These are phyloP conservation scores for Didymodactylos carnosus DNA, from an alignment of 2,888 invertebrate species.

Conservation along the genomic window DNA sequence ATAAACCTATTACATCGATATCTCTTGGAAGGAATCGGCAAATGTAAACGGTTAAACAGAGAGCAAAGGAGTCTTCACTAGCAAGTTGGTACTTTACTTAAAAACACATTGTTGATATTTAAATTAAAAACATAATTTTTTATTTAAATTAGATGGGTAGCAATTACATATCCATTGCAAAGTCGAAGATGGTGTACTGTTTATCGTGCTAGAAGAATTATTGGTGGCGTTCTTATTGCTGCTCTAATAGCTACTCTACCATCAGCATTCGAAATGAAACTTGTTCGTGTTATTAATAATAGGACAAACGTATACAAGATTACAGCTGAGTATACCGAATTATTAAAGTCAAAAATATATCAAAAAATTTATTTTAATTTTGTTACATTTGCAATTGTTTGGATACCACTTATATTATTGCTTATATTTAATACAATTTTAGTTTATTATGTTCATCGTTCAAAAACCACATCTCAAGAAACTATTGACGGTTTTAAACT, in stretches of 20 bases:
- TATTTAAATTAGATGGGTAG: too few relatives aligned
- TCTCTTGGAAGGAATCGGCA: too few relatives aligned
- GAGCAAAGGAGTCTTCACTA: too few relatives aligned
- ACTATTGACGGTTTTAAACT: neutral
- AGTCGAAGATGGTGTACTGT: conserved; percentile 50
- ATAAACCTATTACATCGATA: too few relatives aligned
- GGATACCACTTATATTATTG: conserved; percentile 48
- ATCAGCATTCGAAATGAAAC: conserved; percentile 45
- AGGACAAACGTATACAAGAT: neutral
- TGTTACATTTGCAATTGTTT: conserved; percentile 41
- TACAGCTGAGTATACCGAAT: neutral
- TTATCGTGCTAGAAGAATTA: conserved; percentile 47
- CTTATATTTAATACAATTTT: conserved; percentile 54
- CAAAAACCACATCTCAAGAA: neutral
- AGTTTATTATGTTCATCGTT: conserved; percentile 40
- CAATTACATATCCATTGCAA: conserved; percentile 40
- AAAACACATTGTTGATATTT: too few relatives aligned
- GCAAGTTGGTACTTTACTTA: too few relatives aligned
- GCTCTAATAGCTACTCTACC: conserved; percentile 45
- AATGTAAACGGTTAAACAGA: too few relatives aligned
- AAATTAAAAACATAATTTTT: too few relatives aligned
- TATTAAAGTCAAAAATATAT: neutral
- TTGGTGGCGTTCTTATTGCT: conserved; percentile 41
- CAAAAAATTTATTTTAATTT: neutral
- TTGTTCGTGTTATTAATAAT: conserved; percentile 12